Base-by-base conservation (phyloP, 2,888 invertebrate species). In the Dyspetes luteomarginatus region DNA sequence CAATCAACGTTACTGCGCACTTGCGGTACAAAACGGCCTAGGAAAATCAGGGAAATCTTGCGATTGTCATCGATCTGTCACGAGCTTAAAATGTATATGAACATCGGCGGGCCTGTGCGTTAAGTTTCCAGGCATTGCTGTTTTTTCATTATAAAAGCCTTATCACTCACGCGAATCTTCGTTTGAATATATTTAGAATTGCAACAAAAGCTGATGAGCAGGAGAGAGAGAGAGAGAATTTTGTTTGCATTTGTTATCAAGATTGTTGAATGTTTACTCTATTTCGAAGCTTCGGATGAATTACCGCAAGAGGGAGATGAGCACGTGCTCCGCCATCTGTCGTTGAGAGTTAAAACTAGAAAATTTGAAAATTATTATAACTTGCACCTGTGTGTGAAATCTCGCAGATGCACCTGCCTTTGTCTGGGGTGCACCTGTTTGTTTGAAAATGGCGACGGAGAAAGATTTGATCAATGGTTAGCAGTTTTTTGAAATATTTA, bases 391-490 rank as follows among this genome's bases (percentile, higher is more conserved):
- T n/a, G n/a, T n/a, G n/a, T n/a, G n/a, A n/a, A n/a, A n/a, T n/a
- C 36, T 2, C 36, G 15, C 9, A 1, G 5, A 43, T 48, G 36
- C 71, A 73, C 62, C 73, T 30, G 55, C 24, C 5, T 65, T 71
- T 64, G 36, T 41, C 24, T 45, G 75, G 28, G 60, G 2, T 48
- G 55, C 76, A 80, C 76, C 73, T 74, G 76, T 81, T 82, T 83
- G 78, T 83, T 84, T 80, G 77, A 82, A 82, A 82, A 86, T 86
- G 86, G 84, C 86, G 43, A 85, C 85, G 15, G 85, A 84, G 48
- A 85, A 81, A 65, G 84, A 85, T 72, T 80, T 86, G 64, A 82
- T 85, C 36, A 84, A 84, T 48, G 86, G 86, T 85, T n/a, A 77
- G 45, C 1, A 28, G 22, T 4, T 36, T 5, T 15, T 48, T 48